Conservation (phyloP, 2,113 vertebrate genomes). For the Gobiocypris rarus region DNA sequence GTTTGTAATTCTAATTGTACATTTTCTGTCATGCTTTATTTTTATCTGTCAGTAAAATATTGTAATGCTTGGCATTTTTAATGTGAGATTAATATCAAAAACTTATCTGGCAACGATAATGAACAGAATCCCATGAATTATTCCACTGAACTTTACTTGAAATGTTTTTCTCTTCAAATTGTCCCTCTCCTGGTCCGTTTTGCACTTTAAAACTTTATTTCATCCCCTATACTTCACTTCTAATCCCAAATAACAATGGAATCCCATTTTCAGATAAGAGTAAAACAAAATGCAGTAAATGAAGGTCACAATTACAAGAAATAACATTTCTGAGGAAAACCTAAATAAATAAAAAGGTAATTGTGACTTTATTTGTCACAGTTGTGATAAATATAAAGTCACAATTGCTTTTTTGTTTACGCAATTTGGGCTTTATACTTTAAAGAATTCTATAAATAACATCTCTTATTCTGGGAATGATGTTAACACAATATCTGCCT, state of each 20-base stretch:
- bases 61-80: background rate
- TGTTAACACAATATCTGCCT: background rate
- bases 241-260: background rate
- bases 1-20: constrained; percentile 5
- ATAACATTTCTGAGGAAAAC: background rate
- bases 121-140: background rate
- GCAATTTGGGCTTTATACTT: too few species aligned
- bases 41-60: constrained; percentile 5
- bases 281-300: background rate
- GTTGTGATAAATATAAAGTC: background rate
- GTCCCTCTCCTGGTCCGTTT: background rate
- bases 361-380: background rate
- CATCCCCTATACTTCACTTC: background rate
- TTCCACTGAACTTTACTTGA: too few species aligned
- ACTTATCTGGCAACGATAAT: background rate
- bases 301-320: background rate
- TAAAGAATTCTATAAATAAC: too few species aligned
- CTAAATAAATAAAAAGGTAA: background rate
- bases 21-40: background rate
- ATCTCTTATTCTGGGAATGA: too few species aligned
- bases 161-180: background rate
- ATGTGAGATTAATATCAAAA: background rate
- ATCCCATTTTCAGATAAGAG: background rate
- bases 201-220: background rate
- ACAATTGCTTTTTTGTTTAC: background rate